Evolutionary conservation across 2,888 invertebrate species (phyloP), one percentile per base, ranked within the genome.

Genomic region (Gandaritis pyraliata): DNA sequence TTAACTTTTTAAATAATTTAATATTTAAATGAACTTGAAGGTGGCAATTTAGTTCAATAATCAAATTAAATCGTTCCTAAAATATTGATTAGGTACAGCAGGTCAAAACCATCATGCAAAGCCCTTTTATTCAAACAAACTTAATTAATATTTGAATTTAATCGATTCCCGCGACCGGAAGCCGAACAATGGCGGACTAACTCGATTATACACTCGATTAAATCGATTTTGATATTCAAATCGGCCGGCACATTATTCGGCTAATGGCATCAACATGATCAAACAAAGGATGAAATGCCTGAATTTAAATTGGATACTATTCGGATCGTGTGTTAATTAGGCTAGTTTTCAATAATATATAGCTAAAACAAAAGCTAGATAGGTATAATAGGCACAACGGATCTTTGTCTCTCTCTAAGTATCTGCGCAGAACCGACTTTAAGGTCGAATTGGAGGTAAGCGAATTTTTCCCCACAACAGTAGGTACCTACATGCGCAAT

Each of bases 181-280:
- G 81, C 70, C 58, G 70, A 68, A 83, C 86, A 85, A 86, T 81
- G 75, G 80, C 58, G 69, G 66, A 66, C 72, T 71, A 71, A 74
- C 69, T 71, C 71, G 81, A 83, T 82, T 82, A 85, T 78, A 72
- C 85, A 82, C 77, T 66, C 72, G 76, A 71, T 68, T 80, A 75
- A 75, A 74, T 79, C 77, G 75, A 77, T 76, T 79, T 82, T 75
- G 79, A 81, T 80, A 85, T 84, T 82, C 80, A 80, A 81, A 84
- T 76, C 72, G 71, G 72, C 66, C 67, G 48, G 48, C 30, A 73
- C 72, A 72, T 73, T 75, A 78, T 73, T 66, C 71, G 74, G 76
- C 75, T 82, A 82, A 82, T 82, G 79, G 81, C 76, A 76, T 66
- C 62, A 66, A 64, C 53, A 75, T 72, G 65, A 51, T 69, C 63